phyloP scores from a whole-genome alignment of 2,113 vertebrate genomes.

The Girardinichthys multiradiatus region DNA sequence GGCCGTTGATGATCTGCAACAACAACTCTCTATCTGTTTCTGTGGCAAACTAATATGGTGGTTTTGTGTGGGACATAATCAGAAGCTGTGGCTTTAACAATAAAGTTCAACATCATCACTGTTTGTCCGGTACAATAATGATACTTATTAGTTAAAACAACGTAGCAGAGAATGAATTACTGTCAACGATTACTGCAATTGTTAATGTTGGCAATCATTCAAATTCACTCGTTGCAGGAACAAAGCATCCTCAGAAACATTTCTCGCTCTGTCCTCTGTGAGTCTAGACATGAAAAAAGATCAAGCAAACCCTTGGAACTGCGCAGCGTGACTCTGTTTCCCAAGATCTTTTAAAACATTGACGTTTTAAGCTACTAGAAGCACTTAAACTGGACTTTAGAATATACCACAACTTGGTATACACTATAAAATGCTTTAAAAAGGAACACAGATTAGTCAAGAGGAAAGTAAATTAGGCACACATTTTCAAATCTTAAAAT shows the following conservation, averaged over 20 bases:
- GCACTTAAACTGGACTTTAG: background rate
- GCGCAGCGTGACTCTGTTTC: constrained; percentile 15
- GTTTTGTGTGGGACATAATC: background rate
- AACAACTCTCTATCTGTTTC: constrained; percentile 57
- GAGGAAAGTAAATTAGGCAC: background rate
- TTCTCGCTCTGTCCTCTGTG: constrained; percentile 52
- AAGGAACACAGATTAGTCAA: background rate
- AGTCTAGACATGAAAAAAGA: constrained; percentile 35
- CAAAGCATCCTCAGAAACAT: constrained; percentile 60
- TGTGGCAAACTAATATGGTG: constrained; percentile 17
- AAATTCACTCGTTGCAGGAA: constrained; percentile 52
- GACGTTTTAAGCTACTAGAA: constrained; percentile 5
- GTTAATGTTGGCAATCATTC: constrained; percentile 64
- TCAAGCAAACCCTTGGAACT: constrained; percentile 37
- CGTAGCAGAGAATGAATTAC: constrained; percentile 48
- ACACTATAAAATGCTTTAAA: background rate
- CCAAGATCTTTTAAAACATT: background rate
- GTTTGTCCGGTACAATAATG: constrained; percentile 21
- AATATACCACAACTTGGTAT: background rate
- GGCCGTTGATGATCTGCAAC: constrained; percentile 52
- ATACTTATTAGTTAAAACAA: constrained; percentile 45
- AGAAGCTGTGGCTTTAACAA: constrained; percentile 10
- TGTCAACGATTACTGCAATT: constrained; percentile 49
- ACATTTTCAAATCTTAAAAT: no score
- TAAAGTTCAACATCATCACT: background rate